Percentiles rank a stretch among this genome's conserved stretches.
Evolutionary conservation across 2,888 invertebrate genomes (phyloP).

Genomic region (Thera britannica): DNA sequence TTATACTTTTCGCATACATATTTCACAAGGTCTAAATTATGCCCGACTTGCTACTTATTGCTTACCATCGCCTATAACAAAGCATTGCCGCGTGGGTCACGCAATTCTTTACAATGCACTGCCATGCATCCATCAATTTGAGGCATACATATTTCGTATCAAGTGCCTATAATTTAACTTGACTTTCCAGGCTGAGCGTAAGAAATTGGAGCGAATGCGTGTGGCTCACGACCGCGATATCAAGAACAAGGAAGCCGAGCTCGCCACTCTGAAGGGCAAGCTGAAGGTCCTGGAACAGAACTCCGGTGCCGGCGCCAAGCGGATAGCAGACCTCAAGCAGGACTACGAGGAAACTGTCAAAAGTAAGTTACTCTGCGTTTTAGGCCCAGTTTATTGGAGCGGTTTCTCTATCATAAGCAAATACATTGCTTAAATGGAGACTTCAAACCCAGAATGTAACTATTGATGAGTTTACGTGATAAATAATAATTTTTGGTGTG

Average conservation of each 20-base stretch:
- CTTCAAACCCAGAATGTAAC: no score
- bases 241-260: conserved; percentile 90
- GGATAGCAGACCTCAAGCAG: conserved; percentile 87
- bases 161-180: neutral
- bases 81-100: no score
- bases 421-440: no score
- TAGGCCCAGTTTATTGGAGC: no score
- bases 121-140: no score
- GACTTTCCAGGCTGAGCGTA: conserved; percentile 84
- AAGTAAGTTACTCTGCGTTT: conserved; percentile 72
- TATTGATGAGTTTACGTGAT: no score
- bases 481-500: no score
- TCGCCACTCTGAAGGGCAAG: conserved; percentile 91
- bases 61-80: no score
- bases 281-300: conserved; percentile 86
- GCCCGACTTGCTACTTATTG: no score
- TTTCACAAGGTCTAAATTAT: neutral
- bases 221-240: conserved; percentile 89
- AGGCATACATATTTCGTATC: neutral
- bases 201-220: conserved; percentile 88
- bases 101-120: no score
- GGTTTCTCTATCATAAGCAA: no score
- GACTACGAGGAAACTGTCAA: conserved; percentile 88
- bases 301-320: conserved; percentile 86
- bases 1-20: no score